Base-by-base conservation (phyloP, 1,140 invertebrate species). In the Batillaria attramentaria region DNA sequence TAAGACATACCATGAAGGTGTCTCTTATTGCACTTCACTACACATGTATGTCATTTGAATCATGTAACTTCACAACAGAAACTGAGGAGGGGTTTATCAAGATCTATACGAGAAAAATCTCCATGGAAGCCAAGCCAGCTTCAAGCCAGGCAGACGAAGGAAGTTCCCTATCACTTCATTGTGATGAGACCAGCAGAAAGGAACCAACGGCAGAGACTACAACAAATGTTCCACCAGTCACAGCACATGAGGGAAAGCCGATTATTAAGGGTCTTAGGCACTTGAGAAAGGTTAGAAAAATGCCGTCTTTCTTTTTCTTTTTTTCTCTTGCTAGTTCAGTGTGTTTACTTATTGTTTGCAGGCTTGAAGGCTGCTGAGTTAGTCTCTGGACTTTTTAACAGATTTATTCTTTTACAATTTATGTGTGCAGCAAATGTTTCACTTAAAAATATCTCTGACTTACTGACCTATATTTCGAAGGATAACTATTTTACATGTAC, bases 1-100 rank as follows among this genome's bases (percentile, higher is more conserved):
- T n/a, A n/a, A n/a, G n/a, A n/a, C n/a, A n/a, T n/a, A n/a, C n/a
- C n/a, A n/a, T n/a, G n/a, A n/a, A n/a, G n/a, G n/a, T n/a, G n/a
- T n/a, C n/a, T n/a, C n/a, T n/a, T n/a, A n/a, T n/a, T n/a, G n/a
- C n/a, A n/a, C 50, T n/a, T 54, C 50, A 54, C 50, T 3, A 1
- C 18, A 72, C 35, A 13, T 33, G 18, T 72, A 72, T 20, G 24
- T 33, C 42, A 20, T 28, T 50, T 10, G 33, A 74, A 16, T 31
- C 24, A 50, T 50, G 60, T n/a, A 72, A 74, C 66, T 54, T 66
- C 37, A 43, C 72, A 77, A 35, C 83, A 91, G 91, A 91, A 81
- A 91, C 90, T 6, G 91, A 91, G 81, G 91, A 92, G 81, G 91
- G 91, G 0, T 92, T 92, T 84, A 90, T 90, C 31, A 88, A 88